Conservation (phyloP, 2,797 vertebrate genomes). For the Pygocentrus nattereri region DNA sequence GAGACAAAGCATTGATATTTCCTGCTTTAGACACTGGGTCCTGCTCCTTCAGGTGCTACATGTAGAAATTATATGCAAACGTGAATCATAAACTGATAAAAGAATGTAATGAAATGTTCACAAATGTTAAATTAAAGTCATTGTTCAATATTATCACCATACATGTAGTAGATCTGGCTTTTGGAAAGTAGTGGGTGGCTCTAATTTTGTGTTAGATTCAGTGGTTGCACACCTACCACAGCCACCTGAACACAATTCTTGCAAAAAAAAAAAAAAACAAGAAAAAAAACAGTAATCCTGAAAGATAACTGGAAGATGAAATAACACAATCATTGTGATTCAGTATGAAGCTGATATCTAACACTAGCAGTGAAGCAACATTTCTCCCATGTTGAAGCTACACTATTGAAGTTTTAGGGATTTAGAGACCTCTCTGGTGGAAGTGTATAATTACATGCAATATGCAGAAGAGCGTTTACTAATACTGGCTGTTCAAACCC, state of each 20-base stretch:
- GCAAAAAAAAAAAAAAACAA: not conserved
- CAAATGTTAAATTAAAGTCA: not conserved
- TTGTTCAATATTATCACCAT: not conserved
- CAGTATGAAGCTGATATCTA: too few relatives aligned
- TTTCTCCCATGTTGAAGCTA: too few relatives aligned
- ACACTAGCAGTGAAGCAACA: not conserved
- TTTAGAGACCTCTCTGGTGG: too few relatives aligned
- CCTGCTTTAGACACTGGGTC: conserved; percentile 1
- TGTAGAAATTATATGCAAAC: conserved; percentile 8
- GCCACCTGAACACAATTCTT: not conserved
- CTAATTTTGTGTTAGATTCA: not conserved
- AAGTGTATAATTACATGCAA: too few relatives aligned
- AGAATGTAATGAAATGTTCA: not conserved
- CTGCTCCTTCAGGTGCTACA: not conserved
- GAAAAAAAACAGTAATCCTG: not conserved
- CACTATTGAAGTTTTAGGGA: too few relatives aligned
- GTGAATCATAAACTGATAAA: not conserved
- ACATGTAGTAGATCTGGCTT: not conserved
- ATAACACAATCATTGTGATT: not conserved
- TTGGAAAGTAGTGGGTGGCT: not conserved
- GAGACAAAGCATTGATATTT: conserved; percentile 26
- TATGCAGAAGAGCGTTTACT: too few relatives aligned
- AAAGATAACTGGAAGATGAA: not conserved
- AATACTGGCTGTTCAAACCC: too few relatives aligned
- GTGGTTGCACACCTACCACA: not conserved